Evolutionary conservation across 2,797 vertebrate genomes (phyloP).

Genomic region (Sebastes minor): DNA sequence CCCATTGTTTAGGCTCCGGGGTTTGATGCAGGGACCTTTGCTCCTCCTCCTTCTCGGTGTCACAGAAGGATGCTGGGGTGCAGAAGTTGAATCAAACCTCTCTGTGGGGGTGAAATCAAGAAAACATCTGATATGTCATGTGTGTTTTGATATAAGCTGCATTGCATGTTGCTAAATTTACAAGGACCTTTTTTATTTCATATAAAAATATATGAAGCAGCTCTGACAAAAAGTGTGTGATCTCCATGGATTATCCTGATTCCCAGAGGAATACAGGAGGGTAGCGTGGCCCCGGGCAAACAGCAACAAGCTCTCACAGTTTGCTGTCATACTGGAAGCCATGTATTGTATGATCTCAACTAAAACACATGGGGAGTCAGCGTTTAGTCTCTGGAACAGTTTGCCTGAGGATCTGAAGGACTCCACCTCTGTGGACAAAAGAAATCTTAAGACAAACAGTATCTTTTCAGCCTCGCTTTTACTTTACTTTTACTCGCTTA

Average conservation of each 20-base stretch:
- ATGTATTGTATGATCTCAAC: neutral
- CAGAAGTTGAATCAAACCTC: conserved; percentile 39
- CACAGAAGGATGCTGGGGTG: conserved; percentile 43
- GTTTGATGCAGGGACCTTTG: conserved; percentile 65
- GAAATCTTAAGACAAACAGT: no score
- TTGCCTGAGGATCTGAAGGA: no score
- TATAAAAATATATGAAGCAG: conserved; percentile 1
- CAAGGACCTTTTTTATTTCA: neutral
- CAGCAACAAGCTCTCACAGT: conserved; percentile 29
- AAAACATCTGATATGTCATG: neutral
- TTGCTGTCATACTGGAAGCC: neutral
- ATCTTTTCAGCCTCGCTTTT: no score
- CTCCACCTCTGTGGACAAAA: no score
- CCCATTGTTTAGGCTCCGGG: conserved; percentile 75
- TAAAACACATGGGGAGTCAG: no score
- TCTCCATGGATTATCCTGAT: conserved; percentile 58
- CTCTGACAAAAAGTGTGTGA: conserved; percentile 15
- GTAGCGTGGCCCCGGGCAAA: conserved; percentile 27
- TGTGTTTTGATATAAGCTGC: neutral
- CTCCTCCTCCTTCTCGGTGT: conserved; percentile 65
- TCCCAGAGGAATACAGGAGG: conserved; percentile 62
- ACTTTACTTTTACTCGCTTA: no score
- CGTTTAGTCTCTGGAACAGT: no score
- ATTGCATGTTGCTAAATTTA: neutral
- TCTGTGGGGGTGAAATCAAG: neutral